phyloP scores from a whole-genome alignment of 2,888 invertebrate genomes.

The Eristalis arbustorum region DNA sequence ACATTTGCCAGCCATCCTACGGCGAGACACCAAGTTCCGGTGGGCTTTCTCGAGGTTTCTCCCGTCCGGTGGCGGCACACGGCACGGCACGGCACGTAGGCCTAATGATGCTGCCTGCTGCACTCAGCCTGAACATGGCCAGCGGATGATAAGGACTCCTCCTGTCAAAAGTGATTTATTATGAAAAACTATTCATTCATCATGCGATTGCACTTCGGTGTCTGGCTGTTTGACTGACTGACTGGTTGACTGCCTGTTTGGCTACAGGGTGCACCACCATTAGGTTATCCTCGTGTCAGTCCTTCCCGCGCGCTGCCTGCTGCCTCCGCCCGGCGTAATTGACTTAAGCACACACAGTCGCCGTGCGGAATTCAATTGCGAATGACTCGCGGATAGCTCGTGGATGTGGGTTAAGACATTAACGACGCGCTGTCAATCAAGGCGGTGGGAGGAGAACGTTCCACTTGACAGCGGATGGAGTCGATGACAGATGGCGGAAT shows the following conservation, averaged over 20 bases:
- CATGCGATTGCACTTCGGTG: constrained; percentile 17
- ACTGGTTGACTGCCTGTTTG: constrained; percentile 6
- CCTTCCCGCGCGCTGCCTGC: constrained; percentile 33
- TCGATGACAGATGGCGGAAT: neutral
- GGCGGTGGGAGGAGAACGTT: neutral
- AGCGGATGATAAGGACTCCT: constrained; percentile 51
- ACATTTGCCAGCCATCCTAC: constrained; percentile 58
- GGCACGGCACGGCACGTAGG: constrained; percentile 22
- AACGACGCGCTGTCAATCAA: constrained; percentile 54
- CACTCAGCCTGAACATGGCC: constrained; percentile 14
- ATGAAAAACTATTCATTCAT: constrained; percentile 11
- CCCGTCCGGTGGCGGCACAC: neutral
- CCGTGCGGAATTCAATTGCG: constrained; percentile 16
- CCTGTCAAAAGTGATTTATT: constrained; percentile 50
- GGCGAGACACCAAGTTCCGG: constrained; percentile 22
- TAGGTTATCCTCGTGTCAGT: constrained; percentile 41
- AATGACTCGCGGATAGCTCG: constrained; percentile 1
- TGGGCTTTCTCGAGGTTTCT: constrained; percentile 22
- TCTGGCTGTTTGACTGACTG: constrained; percentile 7
- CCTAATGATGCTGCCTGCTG: constrained; percentile 42
- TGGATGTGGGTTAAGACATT: constrained; percentile 46
- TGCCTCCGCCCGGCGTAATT: constrained; percentile 30
- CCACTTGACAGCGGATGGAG: neutral
- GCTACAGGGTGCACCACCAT: constrained; percentile 31
- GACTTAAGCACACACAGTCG: constrained; percentile 6